Base-by-base conservation (phyloP, 2,113 vertebrate species). In the Aegotheles bennettii region DNA sequence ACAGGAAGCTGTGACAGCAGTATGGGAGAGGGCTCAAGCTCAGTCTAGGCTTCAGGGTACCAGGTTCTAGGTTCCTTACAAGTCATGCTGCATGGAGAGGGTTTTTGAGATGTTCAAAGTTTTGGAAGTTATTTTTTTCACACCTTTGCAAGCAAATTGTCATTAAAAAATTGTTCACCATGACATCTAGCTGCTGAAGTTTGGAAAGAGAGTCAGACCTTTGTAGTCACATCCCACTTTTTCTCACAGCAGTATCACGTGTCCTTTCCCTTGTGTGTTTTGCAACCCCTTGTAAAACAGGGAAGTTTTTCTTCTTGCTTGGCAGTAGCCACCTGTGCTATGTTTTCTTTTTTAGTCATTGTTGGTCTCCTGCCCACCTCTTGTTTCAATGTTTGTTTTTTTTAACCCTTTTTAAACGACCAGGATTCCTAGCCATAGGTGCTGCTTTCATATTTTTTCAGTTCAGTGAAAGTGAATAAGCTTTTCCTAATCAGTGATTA, bases 401-500 rank as follows among this genome's bases (percentile, higher is more conserved):
- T 94, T 90, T 88, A 94, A 95, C 83, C 60, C 73, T 89, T 92
- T 90, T 31, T 87, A 51, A 84, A 93, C 59, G 56, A 87, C 64
- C 9, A 4, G 10, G 18, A 59, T 92, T 93, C 60, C 63, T 63
- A 91, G 78, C 57, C 92, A 16, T 91, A 93, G 87, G 77, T 97
- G 74, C 82, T 96, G 87, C 89, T 89, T 94, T 84, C 57, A 17
- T 84, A 76, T 71, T 78, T 89, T 92, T 92, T 78, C 87, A 87
- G 89, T 84, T 84, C 94, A 97, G 51, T 96, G 92, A 84, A 59
- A 81, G 63, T 90, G 76, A 76, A 29, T 96, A 89, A 67, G 33
- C 63, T 90, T 91, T 96, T 93, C 48, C 89, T 95, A 87, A 89
- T 94, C 87, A 60, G n/a, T 92, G 74, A 97, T 94, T 95, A 82